These are phyloP conservation scores for Coenobita brevimanus DNA, from an alignment of 1,140 invertebrate genomes.

Conservation along the genomic window DNA sequence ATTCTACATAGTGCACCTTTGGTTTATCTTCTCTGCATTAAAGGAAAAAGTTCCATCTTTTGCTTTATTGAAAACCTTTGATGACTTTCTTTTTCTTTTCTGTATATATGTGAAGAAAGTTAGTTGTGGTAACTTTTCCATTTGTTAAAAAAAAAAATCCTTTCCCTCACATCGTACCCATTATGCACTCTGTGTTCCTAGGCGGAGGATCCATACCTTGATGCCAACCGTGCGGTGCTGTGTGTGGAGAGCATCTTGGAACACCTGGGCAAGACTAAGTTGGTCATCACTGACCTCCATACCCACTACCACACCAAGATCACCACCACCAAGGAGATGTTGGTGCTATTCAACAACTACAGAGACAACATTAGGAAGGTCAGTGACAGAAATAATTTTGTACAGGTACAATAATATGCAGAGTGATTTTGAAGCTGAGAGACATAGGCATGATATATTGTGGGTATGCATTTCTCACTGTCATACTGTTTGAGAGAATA, in stretches of 20 bases:
- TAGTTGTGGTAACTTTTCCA: no score
- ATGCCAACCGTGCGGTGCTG: slow-evolving; percentile 80
- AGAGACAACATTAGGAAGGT: slow-evolving; percentile 85
- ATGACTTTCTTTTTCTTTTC: no score
- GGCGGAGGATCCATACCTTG: slow-evolving; percentile 84
- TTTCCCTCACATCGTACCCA: background rate
- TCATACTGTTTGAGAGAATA: no score
- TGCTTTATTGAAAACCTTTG: no score
- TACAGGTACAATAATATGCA: no score
- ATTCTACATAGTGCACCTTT: no score
- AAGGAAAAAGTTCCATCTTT: no score
- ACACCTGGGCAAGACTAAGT: slow-evolving; percentile 81
- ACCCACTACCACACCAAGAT: slow-evolving; percentile 81
- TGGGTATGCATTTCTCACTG: no score
- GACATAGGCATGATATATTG: no score
- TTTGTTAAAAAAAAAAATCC: background rate
- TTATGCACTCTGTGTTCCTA: background rate
- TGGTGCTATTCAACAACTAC: slow-evolving; percentile 80
- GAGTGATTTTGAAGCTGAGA: no score
- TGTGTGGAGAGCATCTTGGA: slow-evolving; percentile 83
- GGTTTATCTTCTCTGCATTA: no score
- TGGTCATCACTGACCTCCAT: slow-evolving; percentile 80
- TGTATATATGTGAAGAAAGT: no score
- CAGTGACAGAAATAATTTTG: slow-evolving; percentile 63
- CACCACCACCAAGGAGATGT: slow-evolving; percentile 79